phyloP scores from a whole-genome alignment of 2,113 vertebrate species.

The Eclectus roratus region DNA sequence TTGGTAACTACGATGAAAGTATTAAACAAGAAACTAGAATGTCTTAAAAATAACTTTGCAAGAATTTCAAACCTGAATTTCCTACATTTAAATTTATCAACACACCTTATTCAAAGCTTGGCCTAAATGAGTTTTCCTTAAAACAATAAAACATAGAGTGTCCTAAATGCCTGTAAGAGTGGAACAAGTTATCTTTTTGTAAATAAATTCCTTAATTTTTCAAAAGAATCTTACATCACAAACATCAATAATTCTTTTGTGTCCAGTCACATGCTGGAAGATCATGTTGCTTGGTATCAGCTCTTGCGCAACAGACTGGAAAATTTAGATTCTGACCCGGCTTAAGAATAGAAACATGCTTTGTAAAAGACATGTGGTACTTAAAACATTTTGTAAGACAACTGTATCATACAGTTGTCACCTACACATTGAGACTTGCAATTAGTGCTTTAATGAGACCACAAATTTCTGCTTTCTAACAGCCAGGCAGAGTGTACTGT shows the following conservation, averaged over 20 bases:
- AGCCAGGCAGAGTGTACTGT: neutral
- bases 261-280: neutral
- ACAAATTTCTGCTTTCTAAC: neutral
- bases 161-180: neutral
- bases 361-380: neutral
- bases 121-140: neutral
- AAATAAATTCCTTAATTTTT: neutral
- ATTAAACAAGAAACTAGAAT: neutral
- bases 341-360: neutral
- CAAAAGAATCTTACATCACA: neutral
- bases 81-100: neutral
- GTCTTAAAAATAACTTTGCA: neutral
- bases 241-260: conserved; percentile 18
- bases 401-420: neutral
- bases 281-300: neutral
- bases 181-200: neutral
- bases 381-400: neutral
- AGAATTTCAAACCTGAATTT: neutral
- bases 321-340: neutral
- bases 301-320: neutral
- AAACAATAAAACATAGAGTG: neutral
- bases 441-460: neutral
- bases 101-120: neutral
- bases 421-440: neutral
- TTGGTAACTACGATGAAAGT: neutral